These are phyloP conservation scores for Helicoverpa armigera DNA, from an alignment of 1,140 invertebrate species.

Conservation along the genomic window DNA sequence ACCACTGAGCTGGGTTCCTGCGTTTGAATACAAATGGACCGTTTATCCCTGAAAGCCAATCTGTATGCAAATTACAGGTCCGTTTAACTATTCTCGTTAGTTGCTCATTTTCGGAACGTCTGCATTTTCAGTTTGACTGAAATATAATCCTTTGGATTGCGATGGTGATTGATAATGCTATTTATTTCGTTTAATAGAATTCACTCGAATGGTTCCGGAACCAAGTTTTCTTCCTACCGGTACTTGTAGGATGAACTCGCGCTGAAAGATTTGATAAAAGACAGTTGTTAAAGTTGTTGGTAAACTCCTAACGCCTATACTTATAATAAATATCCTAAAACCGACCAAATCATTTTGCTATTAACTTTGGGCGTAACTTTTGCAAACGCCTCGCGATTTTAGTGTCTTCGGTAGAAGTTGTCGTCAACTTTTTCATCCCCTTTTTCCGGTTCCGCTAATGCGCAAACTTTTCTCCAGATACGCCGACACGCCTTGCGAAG, in stretches of 20 bases:
- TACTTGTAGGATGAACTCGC: neutral
- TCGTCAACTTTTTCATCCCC: conserved; percentile 65
- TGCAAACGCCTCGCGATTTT: conserved; percentile 51
- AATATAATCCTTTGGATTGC: conserved; percentile 52
- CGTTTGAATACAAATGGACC: conserved; percentile 85
- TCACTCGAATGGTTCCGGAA: neutral
- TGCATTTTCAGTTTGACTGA: conserved; percentile 69
- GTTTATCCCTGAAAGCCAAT: conserved; percentile 86
- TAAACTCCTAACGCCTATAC: conserved; percentile 20
- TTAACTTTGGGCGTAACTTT: conserved; percentile 52
- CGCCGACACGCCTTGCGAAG: conserved; percentile 51
- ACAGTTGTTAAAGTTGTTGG: neutral
- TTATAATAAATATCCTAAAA: conserved; percentile 46
- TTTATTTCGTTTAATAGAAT: conserved; percentile 4
- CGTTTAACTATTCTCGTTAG: conserved; percentile 86
- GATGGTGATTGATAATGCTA: conserved; percentile 2
- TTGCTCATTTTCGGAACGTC: conserved; percentile 85
- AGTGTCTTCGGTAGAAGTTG: conserved; percentile 54
- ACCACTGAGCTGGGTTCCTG: conserved; percentile 78
- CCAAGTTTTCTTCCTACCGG: neutral
- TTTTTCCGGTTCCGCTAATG: conserved; percentile 66
- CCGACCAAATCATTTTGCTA: conserved; percentile 47
- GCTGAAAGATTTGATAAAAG: neutral
- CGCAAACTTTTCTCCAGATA: conserved; percentile 61
- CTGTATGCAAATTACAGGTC: conserved; percentile 85